These are phyloP conservation scores for Agelaius phoeniceus DNA, from an alignment of 2,113 vertebrate genomes.

Conservation along the genomic window DNA sequence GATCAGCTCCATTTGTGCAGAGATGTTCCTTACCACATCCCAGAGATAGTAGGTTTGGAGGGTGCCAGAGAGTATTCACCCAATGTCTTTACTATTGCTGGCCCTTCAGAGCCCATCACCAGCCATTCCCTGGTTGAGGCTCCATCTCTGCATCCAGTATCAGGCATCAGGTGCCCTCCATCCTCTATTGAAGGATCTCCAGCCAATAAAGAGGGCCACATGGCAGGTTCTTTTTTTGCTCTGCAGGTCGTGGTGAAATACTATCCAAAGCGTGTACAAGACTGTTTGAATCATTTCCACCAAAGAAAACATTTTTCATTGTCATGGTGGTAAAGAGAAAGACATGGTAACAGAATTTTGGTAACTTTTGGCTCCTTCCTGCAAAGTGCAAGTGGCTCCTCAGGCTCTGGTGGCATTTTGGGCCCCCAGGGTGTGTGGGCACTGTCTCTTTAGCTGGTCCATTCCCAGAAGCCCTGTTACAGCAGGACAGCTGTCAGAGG, in stretches of 20 bases:
- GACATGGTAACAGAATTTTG: neutral
- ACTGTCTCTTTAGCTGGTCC: neutral
- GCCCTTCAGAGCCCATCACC: neutral
- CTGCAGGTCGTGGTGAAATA: neutral
- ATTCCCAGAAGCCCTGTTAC: neutral
- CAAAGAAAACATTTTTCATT: neutral
- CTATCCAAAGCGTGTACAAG: neutral
- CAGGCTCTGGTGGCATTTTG: neutral
- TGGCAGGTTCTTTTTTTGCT: neutral
- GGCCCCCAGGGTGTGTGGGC: fast-evolving
- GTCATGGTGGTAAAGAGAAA: neutral
- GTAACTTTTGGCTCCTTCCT: neutral
- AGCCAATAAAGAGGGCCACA: neutral
- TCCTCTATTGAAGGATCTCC: neutral
- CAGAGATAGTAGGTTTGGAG: neutral
- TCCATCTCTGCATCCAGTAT: neutral
- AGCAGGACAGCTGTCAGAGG: neutral
- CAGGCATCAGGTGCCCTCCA: fast-evolving
- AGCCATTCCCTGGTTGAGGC: fast-evolving
- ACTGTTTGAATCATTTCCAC: neutral
- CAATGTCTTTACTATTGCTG: neutral
- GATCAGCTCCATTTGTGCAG: neutral
- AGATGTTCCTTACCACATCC: neutral
- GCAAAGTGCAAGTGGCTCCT: neutral
- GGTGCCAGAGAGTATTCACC: neutral